These are phyloP conservation scores for Amazona guildingii DNA, from an alignment of 2,113 vertebrate species.

Conservation along the genomic window DNA sequence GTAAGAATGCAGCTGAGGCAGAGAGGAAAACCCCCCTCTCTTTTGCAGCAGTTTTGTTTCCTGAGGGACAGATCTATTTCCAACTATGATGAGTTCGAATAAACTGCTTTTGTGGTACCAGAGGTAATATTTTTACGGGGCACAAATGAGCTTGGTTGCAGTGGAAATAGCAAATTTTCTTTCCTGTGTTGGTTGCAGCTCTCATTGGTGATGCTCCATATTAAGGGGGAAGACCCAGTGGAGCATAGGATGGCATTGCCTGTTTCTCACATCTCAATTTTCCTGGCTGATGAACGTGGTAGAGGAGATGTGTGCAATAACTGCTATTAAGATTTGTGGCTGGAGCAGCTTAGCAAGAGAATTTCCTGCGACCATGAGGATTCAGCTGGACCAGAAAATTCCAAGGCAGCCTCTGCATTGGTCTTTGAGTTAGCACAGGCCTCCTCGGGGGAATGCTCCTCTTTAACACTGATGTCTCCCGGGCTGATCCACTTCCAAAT, in stretches of 20 bases:
- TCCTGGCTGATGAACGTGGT: background rate
- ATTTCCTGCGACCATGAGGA: background rate
- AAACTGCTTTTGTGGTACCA: background rate
- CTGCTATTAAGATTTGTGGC: background rate
- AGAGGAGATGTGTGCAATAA: background rate
- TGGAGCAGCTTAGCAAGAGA: background rate
- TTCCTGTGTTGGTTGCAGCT: background rate
- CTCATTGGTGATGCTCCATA: background rate
- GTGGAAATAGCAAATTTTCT: background rate
- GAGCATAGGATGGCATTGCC: background rate
- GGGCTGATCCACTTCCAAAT: background rate
- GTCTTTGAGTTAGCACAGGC: background rate
- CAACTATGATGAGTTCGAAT: background rate
- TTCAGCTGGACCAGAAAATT: background rate
- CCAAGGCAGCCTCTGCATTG: background rate
- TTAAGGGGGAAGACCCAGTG: background rate
- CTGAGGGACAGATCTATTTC: background rate
- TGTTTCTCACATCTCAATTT: background rate
- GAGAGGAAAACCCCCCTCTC: rapidly evolving
- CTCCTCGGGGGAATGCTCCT: rapidly evolving
- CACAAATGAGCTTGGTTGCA: background rate
- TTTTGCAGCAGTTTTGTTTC: background rate
- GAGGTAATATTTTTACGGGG: background rate
- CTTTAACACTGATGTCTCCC: background rate
- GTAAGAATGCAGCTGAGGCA: background rate